Evolutionary conservation across 1,140 invertebrate genomes (phyloP).

Genomic region (Linepithema humile): DNA sequence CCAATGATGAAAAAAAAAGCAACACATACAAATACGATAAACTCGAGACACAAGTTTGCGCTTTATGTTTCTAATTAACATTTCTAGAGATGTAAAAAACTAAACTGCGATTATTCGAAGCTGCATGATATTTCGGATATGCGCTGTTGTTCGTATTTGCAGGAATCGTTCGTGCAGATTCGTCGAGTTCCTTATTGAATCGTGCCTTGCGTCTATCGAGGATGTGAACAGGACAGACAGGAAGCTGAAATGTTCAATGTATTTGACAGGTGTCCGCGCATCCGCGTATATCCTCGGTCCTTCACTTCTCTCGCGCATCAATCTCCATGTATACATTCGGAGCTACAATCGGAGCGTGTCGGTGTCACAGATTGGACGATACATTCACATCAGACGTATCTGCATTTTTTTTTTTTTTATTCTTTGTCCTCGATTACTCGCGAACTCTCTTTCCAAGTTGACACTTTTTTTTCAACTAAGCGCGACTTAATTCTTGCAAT

Average conservation of each 20-base stretch:
- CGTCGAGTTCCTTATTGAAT: slow-evolving; percentile 64
- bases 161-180: neutral
- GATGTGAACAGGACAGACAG: slow-evolving; percentile 64
- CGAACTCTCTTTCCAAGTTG: neutral
- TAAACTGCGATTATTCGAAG: neutral
- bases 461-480: neutral
- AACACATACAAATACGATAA: neutral
- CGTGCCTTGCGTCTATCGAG: slow-evolving; percentile 57
- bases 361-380: slow-evolving; percentile 43
- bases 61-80: neutral
- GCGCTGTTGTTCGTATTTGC: neutral
- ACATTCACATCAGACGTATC: slow-evolving; percentile 34
- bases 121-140: neutral
- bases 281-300: slow-evolving; percentile 65
- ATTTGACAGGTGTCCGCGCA: slow-evolving; percentile 71
- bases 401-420: slow-evolving; percentile 15
- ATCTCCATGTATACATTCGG: slow-evolving; percentile 59
- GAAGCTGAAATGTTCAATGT: slow-evolving; percentile 69
- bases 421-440: slow-evolving; percentile 34
- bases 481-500: neutral
- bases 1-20: neutral
- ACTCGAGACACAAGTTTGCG: neutral
- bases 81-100: neutral
- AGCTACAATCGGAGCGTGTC: slow-evolving; percentile 52
- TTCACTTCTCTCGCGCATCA: slow-evolving; percentile 68